Evolutionary conservation across 2,888 invertebrate genomes (phyloP).

Genomic region (Tenthredo scrophulariae): DNA sequence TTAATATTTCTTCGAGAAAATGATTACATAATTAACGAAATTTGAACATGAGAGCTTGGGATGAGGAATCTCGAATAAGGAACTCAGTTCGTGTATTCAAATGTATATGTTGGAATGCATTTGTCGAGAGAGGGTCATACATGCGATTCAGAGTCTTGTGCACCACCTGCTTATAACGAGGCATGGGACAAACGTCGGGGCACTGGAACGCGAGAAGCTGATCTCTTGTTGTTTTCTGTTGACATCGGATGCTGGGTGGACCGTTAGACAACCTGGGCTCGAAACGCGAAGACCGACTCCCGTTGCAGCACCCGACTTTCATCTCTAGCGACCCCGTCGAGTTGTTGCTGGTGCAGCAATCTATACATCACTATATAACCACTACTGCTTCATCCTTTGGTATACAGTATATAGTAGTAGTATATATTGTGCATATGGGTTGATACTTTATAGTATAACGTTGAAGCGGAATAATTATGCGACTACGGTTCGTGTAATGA

Average conservation of each 20-base stretch:
- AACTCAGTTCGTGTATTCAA: not conserved
- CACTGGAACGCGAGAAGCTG: slow-evolving; percentile 30
- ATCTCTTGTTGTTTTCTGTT: slow-evolving; percentile 46
- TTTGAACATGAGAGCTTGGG: not conserved
- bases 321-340: slow-evolving; percentile 32
- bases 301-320: slow-evolving; percentile 58
- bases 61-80: not conserved
- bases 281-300: slow-evolving; percentile 60
- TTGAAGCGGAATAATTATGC: not conserved
- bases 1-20: too few relatives aligned
- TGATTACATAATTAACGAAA: not conserved
- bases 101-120: not conserved
- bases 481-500: not conserved
- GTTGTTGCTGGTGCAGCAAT: slow-evolving; percentile 11
- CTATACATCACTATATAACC: slow-evolving; percentile 7
- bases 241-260: slow-evolving; percentile 61
- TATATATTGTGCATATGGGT: not conserved
- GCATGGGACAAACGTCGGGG: not conserved
- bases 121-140: not conserved
- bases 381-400: not conserved
- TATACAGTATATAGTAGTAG: not conserved
- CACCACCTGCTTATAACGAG: not conserved
- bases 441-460: not conserved
- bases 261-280: slow-evolving; percentile 73
- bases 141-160: not conserved